A percentile compares a stretch with the other conserved stretches of the same genome.
phyloP scores from a whole-genome alignment of 2,888 invertebrate species.

The Pogonocherus hispidulus region DNA sequence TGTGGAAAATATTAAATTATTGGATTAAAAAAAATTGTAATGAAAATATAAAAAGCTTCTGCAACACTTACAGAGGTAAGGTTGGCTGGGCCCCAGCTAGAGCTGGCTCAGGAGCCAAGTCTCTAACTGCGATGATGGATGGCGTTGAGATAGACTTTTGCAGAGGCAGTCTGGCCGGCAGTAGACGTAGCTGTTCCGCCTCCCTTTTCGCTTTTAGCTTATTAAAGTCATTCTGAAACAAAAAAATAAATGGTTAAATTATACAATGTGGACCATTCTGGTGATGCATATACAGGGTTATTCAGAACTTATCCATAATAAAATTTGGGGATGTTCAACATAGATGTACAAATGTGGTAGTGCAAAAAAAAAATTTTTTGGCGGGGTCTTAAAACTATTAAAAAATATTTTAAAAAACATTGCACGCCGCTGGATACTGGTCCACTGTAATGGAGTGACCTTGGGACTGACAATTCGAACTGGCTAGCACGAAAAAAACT shows the following conservation, averaged over 20 bases:
- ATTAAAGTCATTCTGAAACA: conserved; percentile 79
- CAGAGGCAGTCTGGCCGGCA: conserved; percentile 80
- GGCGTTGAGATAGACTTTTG: conserved; percentile 94
- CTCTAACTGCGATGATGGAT: conserved; percentile 83
- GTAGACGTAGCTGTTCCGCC: conserved; percentile 70
- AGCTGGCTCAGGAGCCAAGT: conserved; percentile 73
- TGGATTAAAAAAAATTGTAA: conserved; percentile 13
- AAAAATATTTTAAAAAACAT: no score
- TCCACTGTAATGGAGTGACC: no score
- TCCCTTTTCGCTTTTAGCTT: conserved; percentile 76
- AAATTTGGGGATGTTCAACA: no score
- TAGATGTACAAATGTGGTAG: no score
- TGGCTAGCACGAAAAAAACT: no score
- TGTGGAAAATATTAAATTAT: conserved; percentile 6
- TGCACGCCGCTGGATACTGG: no score
- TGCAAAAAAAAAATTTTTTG: no score
- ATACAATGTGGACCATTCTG: no score
- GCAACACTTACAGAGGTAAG: conserved; percentile 74
- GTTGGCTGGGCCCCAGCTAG: conserved; percentile 70
- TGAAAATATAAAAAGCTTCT: neutral
- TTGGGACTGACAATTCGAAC: no score
- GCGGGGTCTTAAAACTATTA: no score
- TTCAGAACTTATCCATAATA: no score
- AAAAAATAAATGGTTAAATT: conserved; percentile 18
- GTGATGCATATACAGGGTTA: no score